Evolutionary conservation across 2,797 vertebrate species (phyloP).

Genomic region (Spondyliosoma cantharus): DNA sequence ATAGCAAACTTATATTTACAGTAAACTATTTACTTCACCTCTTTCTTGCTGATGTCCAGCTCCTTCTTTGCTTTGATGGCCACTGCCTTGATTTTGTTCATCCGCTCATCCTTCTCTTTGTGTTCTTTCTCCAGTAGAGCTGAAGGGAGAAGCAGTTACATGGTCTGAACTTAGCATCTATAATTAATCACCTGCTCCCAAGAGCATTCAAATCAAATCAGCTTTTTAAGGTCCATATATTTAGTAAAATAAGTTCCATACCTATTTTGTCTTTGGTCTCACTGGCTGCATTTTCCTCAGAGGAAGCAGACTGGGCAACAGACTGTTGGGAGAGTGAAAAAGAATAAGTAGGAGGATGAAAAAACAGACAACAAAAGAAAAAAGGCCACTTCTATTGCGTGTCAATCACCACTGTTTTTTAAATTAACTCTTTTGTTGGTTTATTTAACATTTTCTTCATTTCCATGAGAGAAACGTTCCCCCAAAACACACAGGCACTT

Average conservation of each 20-base stretch:
- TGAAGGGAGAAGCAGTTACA: constrained; percentile 48
- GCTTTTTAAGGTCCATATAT: background rate
- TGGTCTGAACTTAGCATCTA: background rate
- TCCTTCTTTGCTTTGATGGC: constrained; percentile 98
- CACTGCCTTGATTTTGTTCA: constrained; percentile 95
- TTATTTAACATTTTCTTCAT: background rate
- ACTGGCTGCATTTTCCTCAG: constrained; percentile 78
- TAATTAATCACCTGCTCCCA: background rate
- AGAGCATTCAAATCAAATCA: background rate
- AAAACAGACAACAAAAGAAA: background rate
- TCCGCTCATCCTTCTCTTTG: constrained; percentile 91
- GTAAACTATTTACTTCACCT: constrained; percentile 82
- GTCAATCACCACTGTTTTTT: background rate
- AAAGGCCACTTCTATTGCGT: background rate
- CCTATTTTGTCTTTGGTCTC: constrained; percentile 89
- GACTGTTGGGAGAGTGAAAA: constrained; percentile 78
- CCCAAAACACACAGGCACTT: background rate
- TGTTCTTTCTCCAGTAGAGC: constrained; percentile 86
- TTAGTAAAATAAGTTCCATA: constrained; percentile 66
- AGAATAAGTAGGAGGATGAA: constrained; percentile 16
- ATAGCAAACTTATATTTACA: background rate
- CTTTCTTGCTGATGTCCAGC: constrained; percentile 90
- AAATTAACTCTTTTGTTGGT: background rate
- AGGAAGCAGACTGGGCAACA: constrained; percentile 74
- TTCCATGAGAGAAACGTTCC: background rate